Base-by-base conservation (phyloP, 2,113 vertebrate species). In the Neopipo cinnamomea region DNA sequence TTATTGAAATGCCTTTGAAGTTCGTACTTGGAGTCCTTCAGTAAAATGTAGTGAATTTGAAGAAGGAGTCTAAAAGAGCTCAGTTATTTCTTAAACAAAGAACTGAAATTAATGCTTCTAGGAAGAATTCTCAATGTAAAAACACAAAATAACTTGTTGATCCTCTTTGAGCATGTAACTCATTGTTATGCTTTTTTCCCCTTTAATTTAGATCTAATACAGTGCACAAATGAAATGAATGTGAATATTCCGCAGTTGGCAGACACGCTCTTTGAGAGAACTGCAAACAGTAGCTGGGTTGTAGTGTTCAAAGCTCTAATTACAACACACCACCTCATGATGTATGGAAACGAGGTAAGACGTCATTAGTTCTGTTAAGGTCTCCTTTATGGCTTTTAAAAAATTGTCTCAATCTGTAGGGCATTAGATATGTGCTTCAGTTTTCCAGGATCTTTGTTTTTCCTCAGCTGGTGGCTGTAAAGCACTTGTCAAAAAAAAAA, bases 251-350 rank as follows among this genome's bases (percentile, higher is more conserved):
- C 98, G 8, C 99, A 98, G 95, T 96, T 99, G 98, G 99, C 98
- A 77, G 98, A 99, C 95, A 98, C 98, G 2, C 98, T 99, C 94
- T 98, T 98, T 96, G 98, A 99, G 97, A 98, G 98, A 96, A 98
- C 98, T 53, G 97, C 98, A n/a, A 99, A 98, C 97, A 98, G 98
- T 97, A 99, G 98, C 98, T 99, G 99, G 99, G 99, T 99, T 83
- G 99, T 99, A 97, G 99, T 99, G 83, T 99, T 99, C 97, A 99
- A 99, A 98, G 99, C 99, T 95, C 98, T 99, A 97, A 98, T 99
- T 97, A 99, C 99, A 97, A 98, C 98, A 52, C 99, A 99, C 98
- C 99, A 99, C 97, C 99, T 99, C 96, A 99, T 99, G 99, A 99
- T 99, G 98, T 98, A 99, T 82, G 99, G 99, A 95, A 99, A 99